phyloP scores from a whole-genome alignment of 2,888 invertebrate species.

The Nasonovia ribisnigri region DNA sequence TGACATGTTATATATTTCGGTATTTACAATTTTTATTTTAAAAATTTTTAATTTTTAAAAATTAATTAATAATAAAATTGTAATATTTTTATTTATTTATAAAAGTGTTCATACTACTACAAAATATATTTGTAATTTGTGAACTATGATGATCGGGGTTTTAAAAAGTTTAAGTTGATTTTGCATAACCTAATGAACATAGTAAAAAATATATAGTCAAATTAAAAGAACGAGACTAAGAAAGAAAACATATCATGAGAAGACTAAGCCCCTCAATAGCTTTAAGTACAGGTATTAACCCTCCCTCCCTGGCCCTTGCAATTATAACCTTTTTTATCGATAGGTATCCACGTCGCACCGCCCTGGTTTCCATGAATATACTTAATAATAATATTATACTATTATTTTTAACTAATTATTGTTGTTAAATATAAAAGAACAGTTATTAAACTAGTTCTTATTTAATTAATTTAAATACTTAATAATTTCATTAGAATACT shows the following conservation, averaged over 20 bases:
- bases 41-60: neutral
- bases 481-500: too few species aligned
- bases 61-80: neutral
- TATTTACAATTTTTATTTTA: neutral
- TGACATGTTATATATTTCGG: neutral
- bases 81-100: neutral
- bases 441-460: too few species aligned
- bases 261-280: too few species aligned
- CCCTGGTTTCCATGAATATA: too few species aligned
- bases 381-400: too few species aligned
- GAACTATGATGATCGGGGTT: neutral
- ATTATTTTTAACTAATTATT: too few species aligned
- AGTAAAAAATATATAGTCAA: neutral
- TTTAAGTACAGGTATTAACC: too few species aligned
- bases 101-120: neutral
- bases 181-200: neutral
- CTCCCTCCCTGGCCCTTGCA: too few species aligned
- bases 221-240: neutral
- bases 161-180: neutral
- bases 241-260: neutral
- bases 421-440: too few species aligned
- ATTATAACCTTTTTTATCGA: too few species aligned
- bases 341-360: too few species aligned
- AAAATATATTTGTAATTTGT: neutral
- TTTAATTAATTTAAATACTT: too few species aligned